Conservation (phyloP, 2,888 invertebrate species). For the Syrphus vitripennis region DNA sequence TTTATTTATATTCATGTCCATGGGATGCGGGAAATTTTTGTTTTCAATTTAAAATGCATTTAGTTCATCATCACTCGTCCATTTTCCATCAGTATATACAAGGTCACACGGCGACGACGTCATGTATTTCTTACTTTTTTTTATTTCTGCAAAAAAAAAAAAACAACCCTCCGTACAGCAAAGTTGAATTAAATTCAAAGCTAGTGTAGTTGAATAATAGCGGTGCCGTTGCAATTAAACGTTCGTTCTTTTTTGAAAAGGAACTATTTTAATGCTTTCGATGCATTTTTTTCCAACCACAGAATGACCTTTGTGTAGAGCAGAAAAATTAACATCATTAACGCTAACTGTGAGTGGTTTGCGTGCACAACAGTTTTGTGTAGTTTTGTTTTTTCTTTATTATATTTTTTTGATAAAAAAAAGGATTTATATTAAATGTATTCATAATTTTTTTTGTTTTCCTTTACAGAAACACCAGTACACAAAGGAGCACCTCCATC, state of each 20-base stretch:
- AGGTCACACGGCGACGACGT: constrained; percentile 21
- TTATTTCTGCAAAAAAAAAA: neutral
- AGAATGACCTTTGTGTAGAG: constrained; percentile 37
- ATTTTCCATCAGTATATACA: constrained; percentile 20
- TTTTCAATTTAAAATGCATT: constrained; percentile 38
- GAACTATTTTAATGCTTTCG: constrained; percentile 23
- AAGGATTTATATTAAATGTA: constrained; percentile 1
- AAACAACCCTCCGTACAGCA: neutral
- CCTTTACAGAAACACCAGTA: constrained; percentile 94
- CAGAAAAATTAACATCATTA: constrained; percentile 38
- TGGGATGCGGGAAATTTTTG: constrained; percentile 21
- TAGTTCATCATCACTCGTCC: constrained; percentile 19
- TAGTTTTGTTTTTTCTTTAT: neutral
- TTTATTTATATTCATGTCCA: neutral
- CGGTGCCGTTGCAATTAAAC: constrained; percentile 47
- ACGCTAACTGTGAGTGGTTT: constrained; percentile 17
- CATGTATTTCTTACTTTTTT: neutral
- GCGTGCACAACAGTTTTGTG: neutral
- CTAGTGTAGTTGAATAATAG: neutral
- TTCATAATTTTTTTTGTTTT: constrained; percentile 36
- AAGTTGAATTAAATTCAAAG: constrained; percentile 19
- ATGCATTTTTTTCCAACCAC: constrained; percentile 37
- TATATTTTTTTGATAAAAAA: neutral
- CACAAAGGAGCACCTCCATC: constrained; percentile 92
- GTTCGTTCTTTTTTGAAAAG: constrained; percentile 25